phyloP scores from a whole-genome alignment of 2,113 vertebrate genomes.

The Indicator maculatus region DNA sequence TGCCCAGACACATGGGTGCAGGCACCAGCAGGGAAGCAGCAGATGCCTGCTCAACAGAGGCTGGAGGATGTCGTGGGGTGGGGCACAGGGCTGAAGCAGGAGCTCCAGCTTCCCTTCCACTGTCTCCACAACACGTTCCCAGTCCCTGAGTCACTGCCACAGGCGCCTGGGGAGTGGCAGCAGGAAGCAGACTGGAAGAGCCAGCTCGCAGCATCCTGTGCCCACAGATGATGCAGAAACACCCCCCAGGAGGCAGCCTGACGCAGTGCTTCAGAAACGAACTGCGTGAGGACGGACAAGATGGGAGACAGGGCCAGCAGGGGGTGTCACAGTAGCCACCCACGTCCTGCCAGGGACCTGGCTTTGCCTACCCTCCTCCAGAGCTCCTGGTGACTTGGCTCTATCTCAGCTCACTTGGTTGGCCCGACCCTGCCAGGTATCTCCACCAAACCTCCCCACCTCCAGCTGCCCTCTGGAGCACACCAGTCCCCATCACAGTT shows the following conservation, averaged over 20 bases:
- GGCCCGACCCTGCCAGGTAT: not conserved
- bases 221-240: conserved; percentile 54
- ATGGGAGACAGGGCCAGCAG: not conserved
- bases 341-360: rapidly evolving
- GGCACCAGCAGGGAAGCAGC: not conserved
- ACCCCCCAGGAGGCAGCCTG: conserved; percentile 41
- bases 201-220: conserved; percentile 51
- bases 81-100: not conserved
- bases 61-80: conserved; percentile 1
- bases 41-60: not conserved
- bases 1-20: conserved; percentile 6
- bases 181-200: conserved; percentile 67
- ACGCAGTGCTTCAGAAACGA: not conserved
- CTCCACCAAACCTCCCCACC: not conserved
- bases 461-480: not conserved
- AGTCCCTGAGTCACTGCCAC: conserved; percentile 2
- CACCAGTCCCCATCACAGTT: not conserved
- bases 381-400: not conserved
- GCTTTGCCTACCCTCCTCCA: not conserved
- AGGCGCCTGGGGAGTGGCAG: conserved; percentile 40
- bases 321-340: not conserved
- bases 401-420: not conserved
- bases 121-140: conserved; percentile 34
- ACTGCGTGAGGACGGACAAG: not conserved
- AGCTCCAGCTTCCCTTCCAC: rapidly evolving